Evolutionary conservation across 2,888 invertebrate species (phyloP).

Genomic region (Candidula unifasciata): DNA sequence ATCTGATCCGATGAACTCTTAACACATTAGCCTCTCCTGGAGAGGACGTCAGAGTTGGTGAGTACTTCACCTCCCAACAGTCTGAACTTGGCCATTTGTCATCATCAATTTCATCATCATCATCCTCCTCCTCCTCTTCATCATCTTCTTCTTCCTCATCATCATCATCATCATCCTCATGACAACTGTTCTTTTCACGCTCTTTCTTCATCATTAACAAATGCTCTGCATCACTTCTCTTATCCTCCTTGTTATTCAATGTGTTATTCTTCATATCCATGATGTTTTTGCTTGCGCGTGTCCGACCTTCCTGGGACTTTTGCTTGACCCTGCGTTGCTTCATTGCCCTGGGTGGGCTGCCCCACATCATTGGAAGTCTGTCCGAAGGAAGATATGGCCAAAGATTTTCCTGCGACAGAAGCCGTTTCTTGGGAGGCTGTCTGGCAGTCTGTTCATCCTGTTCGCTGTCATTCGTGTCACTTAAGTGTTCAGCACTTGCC

Average conservation of each 20-base stretch:
- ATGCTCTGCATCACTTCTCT: neutral
- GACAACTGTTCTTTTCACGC: neutral
- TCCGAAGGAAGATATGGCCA: slow-evolving; percentile 50
- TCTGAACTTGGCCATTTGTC: slow-evolving; percentile 40
- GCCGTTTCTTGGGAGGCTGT: slow-evolving; percentile 24
- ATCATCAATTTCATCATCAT: slow-evolving; percentile 41
- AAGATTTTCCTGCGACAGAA: slow-evolving; percentile 30
- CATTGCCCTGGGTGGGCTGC: slow-evolving; percentile 41
- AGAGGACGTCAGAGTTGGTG: slow-evolving; percentile 30
- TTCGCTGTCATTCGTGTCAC: slow-evolving; percentile 45
- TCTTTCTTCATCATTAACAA: slow-evolving; percentile 37
- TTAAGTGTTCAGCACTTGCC: slow-evolving; percentile 44
- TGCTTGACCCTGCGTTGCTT: slow-evolving; percentile 36
- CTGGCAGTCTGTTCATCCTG: slow-evolving; percentile 30
- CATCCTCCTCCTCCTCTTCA: slow-evolving; percentile 34
- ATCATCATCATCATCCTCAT: neutral
- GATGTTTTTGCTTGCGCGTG: neutral
- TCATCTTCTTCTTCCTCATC: slow-evolving; percentile 42
- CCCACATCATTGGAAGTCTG: slow-evolving; percentile 45
- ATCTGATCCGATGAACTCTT: slow-evolving; percentile 43
- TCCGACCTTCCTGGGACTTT: neutral
- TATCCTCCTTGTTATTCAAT: neutral
- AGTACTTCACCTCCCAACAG: slow-evolving; percentile 49
- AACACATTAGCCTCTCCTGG: slow-evolving; percentile 45
- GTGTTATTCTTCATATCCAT: neutral